Percentiles rank a stretch among this genome's conserved stretches.
phyloP scores from a whole-genome alignment of 2,888 invertebrate genomes.

The Atherix ibis region DNA sequence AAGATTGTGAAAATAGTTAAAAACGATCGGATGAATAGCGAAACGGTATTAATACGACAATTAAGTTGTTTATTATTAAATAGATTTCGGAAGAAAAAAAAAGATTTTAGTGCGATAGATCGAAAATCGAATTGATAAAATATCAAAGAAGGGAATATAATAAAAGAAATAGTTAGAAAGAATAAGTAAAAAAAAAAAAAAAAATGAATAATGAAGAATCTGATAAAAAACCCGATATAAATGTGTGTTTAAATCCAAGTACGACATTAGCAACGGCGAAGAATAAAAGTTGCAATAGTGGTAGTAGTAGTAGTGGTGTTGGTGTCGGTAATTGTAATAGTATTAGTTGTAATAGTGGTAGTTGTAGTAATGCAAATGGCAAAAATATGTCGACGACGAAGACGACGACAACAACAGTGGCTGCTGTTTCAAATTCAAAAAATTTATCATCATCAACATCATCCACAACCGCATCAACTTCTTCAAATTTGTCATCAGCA shows the following conservation, averaged over 20 bases:
- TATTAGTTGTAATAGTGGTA: slow-evolving; percentile 14
- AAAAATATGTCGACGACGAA: slow-evolving; percentile 16
- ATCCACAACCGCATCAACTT: neutral
- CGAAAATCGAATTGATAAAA: neutral
- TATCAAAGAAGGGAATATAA: neutral
- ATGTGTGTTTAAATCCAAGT: slow-evolving; percentile 19
- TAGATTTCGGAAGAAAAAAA: neutral
- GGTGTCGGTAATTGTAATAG: slow-evolving; percentile 6
- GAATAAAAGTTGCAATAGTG: slow-evolving; percentile 10
- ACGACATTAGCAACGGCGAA: slow-evolving; percentile 11
- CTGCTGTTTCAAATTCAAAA: slow-evolving; percentile 6
- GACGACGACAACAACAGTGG: slow-evolving; percentile 4
- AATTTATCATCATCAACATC: slow-evolving; percentile 1
- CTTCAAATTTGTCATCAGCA: neutral
- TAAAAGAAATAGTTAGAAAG: slow-evolving; percentile 3
- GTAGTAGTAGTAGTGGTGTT: slow-evolving; percentile 11
- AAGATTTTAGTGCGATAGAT: neutral
- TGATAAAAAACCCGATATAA: slow-evolving; percentile 27
- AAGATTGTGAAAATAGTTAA: slow-evolving; percentile 3
- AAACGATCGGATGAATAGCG: slow-evolving; percentile 3
- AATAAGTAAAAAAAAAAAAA: slow-evolving; percentile 9
- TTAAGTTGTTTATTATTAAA: neutral
- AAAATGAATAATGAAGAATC: slow-evolving; percentile 27
- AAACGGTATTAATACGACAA: slow-evolving; percentile 4
- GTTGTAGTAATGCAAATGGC: slow-evolving; percentile 17